These are phyloP conservation scores for Gambusia holbrooki DNA, from an alignment of 2,113 vertebrate genomes.

Conservation along the genomic window DNA sequence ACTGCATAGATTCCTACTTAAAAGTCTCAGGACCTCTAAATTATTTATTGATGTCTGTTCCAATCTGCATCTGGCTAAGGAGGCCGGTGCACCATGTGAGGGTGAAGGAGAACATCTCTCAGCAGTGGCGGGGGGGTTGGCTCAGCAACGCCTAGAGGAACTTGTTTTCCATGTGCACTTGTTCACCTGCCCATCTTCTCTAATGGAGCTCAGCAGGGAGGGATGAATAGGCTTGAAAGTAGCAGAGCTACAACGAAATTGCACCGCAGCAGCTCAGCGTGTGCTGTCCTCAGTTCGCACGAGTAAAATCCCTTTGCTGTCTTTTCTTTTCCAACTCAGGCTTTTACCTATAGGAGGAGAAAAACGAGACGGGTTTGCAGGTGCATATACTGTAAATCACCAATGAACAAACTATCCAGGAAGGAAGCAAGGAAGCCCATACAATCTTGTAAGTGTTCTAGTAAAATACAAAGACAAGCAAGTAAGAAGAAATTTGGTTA, in stretches of 20 bases:
- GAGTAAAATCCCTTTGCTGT: conserved; percentile 56
- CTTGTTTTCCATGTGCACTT: conserved; percentile 88
- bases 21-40: conserved; percentile 90
- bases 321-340: conserved; percentile 41
- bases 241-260: conserved; percentile 62
- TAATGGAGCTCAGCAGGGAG: conserved; percentile 81
- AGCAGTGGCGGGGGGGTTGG: conserved; percentile 48
- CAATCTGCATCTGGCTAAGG: conserved; percentile 86
- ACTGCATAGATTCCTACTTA: conserved; percentile 92
- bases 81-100: conserved; percentile 52
- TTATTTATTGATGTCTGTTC: conserved; percentile 98
- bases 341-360: conserved; percentile 39
- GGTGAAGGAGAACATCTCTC: conserved; percentile 26
- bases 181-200: conserved; percentile 79
- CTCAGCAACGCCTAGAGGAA: conserved; percentile 86
- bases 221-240: conserved; percentile 68
- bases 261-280: conserved; percentile 56
- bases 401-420: conserved; percentile 38
- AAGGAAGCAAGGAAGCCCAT: conserved; percentile 12
- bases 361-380: conserved; percentile 21
- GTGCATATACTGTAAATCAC: conserved; percentile 37
- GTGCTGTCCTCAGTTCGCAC: conserved; percentile 30
- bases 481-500: conserved; percentile 45
- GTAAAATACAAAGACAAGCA: conserved; percentile 33
- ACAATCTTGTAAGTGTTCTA: conserved; percentile 17